These are phyloP conservation scores for Drosophila mauritiana DNA, from an alignment of 1,140 invertebrate species.

Conservation along the genomic window DNA sequence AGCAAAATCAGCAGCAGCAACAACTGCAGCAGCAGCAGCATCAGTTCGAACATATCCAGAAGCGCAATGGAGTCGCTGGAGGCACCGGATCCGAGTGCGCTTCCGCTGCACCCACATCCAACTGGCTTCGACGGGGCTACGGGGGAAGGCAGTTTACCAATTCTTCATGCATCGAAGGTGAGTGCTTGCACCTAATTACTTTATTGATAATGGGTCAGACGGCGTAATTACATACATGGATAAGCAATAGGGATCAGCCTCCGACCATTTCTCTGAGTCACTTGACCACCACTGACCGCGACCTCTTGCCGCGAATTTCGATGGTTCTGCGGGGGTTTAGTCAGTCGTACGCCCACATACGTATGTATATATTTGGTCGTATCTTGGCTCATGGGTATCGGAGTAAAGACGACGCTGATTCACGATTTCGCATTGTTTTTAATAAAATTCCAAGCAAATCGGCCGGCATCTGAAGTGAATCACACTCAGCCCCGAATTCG, in stretches of 20 bases:
- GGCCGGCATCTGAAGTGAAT: conserved; percentile 48
- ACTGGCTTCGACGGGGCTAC: conserved; percentile 30
- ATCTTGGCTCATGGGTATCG: conserved; percentile 12
- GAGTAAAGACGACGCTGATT: conserved; percentile 40
- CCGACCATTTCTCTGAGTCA: conserved; percentile 8
- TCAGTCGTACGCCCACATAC: conserved; percentile 17
- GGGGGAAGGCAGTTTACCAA: conserved; percentile 49
- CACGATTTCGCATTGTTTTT: conserved; percentile 36
- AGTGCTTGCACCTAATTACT: conserved; percentile 14
- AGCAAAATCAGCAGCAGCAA: conserved; percentile 33
- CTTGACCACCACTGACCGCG: not conserved
- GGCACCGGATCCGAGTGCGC: conserved; percentile 15
- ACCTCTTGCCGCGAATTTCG: conserved; percentile 6
- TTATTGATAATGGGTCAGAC: no score
- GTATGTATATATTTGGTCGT: not conserved
- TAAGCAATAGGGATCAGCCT: no score
- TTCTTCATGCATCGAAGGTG: conserved; percentile 79
- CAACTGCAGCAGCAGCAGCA: conserved; percentile 35
- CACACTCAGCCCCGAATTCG: conserved; percentile 19
- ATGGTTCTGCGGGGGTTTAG: conserved; percentile 8
- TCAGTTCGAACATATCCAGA: conserved; percentile 44
- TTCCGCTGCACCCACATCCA: not conserved
- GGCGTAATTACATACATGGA: no score
- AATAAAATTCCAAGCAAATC: conserved; percentile 66
- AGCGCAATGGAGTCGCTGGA: conserved; percentile 40